Percentiles rank a stretch among this genome's conserved stretches.
These are phyloP conservation scores for Lingula anatina DNA, from an alignment of 2,888 invertebrate species.

Conservation along the genomic window DNA sequence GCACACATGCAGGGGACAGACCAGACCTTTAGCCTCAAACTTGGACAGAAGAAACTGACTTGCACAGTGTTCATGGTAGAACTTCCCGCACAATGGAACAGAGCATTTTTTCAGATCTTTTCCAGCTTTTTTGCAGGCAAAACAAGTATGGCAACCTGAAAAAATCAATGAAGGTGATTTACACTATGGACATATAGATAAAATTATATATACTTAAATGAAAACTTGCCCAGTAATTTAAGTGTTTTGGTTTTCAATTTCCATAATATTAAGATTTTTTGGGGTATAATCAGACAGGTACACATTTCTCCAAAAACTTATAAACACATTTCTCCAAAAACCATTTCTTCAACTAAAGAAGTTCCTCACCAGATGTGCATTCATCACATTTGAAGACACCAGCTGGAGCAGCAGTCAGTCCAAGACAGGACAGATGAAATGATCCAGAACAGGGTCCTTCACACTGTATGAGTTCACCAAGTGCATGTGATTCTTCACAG, in stretches of 20 bases:
- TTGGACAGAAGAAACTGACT: constrained; percentile 28
- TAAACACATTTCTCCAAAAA: too few relatives aligned
- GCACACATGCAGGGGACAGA: constrained; percentile 49
- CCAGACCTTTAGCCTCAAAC: constrained; percentile 27
- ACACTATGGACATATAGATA: too few relatives aligned
- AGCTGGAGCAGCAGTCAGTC: constrained; percentile 19
- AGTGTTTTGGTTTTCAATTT: too few relatives aligned
- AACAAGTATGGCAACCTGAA: constrained; percentile 45
- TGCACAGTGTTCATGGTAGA: constrained; percentile 48
- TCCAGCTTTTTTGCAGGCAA: constrained; percentile 40
- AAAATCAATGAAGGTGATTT: too few relatives aligned
- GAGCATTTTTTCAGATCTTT: constrained; percentile 29
- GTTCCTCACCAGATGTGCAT: constrained; percentile 43
- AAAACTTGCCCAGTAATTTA: too few relatives aligned
- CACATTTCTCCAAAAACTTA: too few relatives aligned
- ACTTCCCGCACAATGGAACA: constrained; percentile 42
- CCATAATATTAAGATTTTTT: too few relatives aligned
- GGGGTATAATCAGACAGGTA: too few relatives aligned
- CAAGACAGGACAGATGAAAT: constrained; percentile 68
- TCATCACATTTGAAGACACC: constrained; percentile 46
- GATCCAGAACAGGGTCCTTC: constrained; percentile 68
- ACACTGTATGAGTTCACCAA: constrained; percentile 66
- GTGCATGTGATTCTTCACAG: constrained; percentile 62
- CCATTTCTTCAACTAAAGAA: too few relatives aligned
- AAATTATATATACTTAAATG: too few relatives aligned